Conservation (phyloP, 2,888 invertebrate genomes). For the Synanthedon myopaeformis region DNA sequence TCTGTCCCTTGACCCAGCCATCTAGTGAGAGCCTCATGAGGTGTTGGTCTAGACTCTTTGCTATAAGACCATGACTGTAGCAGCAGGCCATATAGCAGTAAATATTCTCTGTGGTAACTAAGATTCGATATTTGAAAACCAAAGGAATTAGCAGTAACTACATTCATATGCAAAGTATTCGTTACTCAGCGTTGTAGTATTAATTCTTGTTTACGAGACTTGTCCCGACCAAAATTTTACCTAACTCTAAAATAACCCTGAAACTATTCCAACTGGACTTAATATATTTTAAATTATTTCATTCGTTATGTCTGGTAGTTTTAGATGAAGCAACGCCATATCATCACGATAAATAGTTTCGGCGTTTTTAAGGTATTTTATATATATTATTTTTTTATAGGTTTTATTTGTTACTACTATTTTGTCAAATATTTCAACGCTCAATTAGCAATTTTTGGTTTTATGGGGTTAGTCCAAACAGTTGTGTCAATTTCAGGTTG, state of each 20-base stretch:
- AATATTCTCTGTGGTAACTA: slow-evolving; percentile 19
- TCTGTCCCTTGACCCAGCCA: too few relatives aligned
- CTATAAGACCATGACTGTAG: too few relatives aligned
- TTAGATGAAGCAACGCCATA: slow-evolving; percentile 14
- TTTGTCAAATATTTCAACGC: slow-evolving; percentile 12
- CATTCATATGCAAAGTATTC: slow-evolving; percentile 4
- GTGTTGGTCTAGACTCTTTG: too few relatives aligned
- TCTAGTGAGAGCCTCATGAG: too few relatives aligned
- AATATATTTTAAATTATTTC: too few relatives aligned
- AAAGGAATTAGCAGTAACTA: slow-evolving; percentile 26
- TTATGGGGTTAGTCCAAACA: slow-evolving; percentile 25
- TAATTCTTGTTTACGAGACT: slow-evolving; percentile 14
- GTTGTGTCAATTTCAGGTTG: slow-evolving; percentile 21
- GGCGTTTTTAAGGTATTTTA: slow-evolving; percentile 8
- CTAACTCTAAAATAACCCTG: slow-evolving; percentile 12
- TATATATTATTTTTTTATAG: slow-evolving; percentile 10
- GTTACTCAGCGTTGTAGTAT: slow-evolving; percentile 24
- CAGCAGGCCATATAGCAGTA: slow-evolving; percentile 19
- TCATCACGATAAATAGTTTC: slow-evolving; percentile 9
- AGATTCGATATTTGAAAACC: slow-evolving; percentile 22
- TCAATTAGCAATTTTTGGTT: slow-evolving; percentile 24
- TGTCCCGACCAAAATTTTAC: slow-evolving; percentile 14
- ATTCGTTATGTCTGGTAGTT: background rate
- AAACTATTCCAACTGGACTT: too few relatives aligned
- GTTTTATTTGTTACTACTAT: slow-evolving; percentile 9